A percentile compares a stretch with the other conserved stretches of the same genome.
Conservation (phyloP, 2,888 invertebrate species). For the Drosophila atroscutellata region DNA sequence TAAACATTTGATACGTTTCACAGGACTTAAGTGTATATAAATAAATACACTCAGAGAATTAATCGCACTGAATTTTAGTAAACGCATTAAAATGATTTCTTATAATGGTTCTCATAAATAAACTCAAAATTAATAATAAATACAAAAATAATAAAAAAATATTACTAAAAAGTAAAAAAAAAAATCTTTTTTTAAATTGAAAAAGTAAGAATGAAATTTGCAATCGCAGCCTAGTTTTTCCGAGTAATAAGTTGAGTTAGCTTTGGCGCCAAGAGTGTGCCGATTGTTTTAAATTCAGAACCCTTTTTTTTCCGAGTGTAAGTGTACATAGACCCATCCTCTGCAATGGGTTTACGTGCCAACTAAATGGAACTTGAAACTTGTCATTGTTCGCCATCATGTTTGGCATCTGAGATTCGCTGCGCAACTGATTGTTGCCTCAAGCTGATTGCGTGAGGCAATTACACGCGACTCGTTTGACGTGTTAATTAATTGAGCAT, state of each 20-base stretch:
- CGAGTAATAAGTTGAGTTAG: not conserved
- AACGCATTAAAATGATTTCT: not conserved
- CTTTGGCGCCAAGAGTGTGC: not conserved
- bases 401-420: conserved; percentile 42
- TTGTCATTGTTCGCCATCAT: conserved; percentile 24
- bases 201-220: not conserved
- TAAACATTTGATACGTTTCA: conserved; percentile 51
- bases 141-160: not conserved
- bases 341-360: conserved; percentile 32
- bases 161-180: not conserved
- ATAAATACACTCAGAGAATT: conserved; percentile 8
- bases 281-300: not conserved
- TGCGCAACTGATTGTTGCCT: conserved; percentile 29
- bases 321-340: conserved; percentile 1
- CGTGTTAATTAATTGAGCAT: conserved; percentile 55
- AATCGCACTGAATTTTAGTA: not conserved
- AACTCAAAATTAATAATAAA: not conserved
- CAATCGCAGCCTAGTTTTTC: not conserved
- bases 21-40: conserved; percentile 38
- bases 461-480: conserved; percentile 16
- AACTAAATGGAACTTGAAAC: conserved; percentile 25
- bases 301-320: not conserved
- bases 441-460: conserved; percentile 13
- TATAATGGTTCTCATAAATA: not conserved
- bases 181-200: too few relatives aligned